Percentiles rank a stretch among this genome's conserved stretches.
These are phyloP conservation scores for Leucophenga montana DNA, from an alignment of 2,888 invertebrate genomes.

Conservation along the genomic window DNA sequence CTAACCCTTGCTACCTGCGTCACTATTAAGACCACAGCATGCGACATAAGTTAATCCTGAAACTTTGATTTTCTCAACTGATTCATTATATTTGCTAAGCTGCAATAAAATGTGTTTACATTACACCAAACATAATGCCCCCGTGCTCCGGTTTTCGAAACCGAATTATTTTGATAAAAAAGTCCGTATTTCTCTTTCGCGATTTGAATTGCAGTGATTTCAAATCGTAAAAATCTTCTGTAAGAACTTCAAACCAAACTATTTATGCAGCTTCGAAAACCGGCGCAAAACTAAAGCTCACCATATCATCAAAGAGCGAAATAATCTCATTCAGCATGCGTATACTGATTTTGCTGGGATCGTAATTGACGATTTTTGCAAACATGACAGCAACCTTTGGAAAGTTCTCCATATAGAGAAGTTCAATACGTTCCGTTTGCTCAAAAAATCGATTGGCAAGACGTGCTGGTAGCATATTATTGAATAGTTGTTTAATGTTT, in stretches of 20 bases:
- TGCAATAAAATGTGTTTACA: no score
- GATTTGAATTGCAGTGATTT: no score
- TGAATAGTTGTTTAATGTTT: conserved; percentile 88
- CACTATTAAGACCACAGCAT: conserved; percentile 85
- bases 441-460: conserved; percentile 78
- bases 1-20: neutral
- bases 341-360: conserved; percentile 77
- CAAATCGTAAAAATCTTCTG: no score
- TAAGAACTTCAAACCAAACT: no score
- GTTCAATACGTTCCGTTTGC: neutral
- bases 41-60: conserved; percentile 99
- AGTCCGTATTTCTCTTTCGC: no score
- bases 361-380: conserved; percentile 88
- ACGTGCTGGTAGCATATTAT: conserved; percentile 92
- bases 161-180: no score
- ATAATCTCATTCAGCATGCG: conserved; percentile 88
- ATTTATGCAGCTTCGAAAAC: no score
- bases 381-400: conserved; percentile 93
- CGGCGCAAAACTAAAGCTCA: no score
- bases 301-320: conserved; percentile 85
- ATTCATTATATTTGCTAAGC: conserved; percentile 76
- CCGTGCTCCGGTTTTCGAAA: no score
- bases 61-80: conserved; percentile 96
- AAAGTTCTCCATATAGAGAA: conserved; percentile 85
- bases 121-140: no score